Evolutionary conservation across 2,888 invertebrate species (phyloP), one percentile per base, ranked within the genome.

Genomic region (Chymomyza fuscimana): DNA sequence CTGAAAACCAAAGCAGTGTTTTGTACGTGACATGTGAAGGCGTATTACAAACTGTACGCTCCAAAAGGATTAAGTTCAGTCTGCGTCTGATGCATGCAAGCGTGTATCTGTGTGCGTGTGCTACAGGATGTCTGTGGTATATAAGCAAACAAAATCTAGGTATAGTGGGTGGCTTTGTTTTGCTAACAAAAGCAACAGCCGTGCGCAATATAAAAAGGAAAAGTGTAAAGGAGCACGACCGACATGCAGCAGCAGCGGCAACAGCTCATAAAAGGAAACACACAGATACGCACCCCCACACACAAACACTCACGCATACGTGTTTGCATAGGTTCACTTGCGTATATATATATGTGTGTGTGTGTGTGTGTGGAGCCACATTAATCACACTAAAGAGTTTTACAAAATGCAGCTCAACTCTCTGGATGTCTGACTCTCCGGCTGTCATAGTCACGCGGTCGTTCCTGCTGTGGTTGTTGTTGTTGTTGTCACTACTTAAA

Each of bases 341-440:
- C 7, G 19, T 32, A 50, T 63, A 22, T 60, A 32, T 66, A 36
- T 52, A 0, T 59, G 60, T 62, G 63, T 16, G 36, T 15, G 56
- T 1, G 72, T 67, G 70, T 67, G 62, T 72, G 67, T 69, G 79
- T 72, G 69, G 77, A 69, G 74, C 80, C 80, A 83, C 87, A 85
- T 85, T 85, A 85, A 85, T 85, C 87, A 85, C 86, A 85, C 87
- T 85, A 87, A 85, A 87, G 87, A 82, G 86, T 85, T 87, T 70
- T 85, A 83, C 87, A 87, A 85, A 85, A 85, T 85, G 86, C 87
- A 87, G 80, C 79, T 73, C 75, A 70, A 74, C 74, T 76, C 70
- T 29, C 56, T 10, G 56, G 54, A 46, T 46, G 29, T 10, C 67
- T 51, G 40, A 66, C 32, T 46, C 16, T 10, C 67, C 40, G 40